Conservation (phyloP, 1,140 invertebrate genomes). For the Microplitis demolitor region DNA sequence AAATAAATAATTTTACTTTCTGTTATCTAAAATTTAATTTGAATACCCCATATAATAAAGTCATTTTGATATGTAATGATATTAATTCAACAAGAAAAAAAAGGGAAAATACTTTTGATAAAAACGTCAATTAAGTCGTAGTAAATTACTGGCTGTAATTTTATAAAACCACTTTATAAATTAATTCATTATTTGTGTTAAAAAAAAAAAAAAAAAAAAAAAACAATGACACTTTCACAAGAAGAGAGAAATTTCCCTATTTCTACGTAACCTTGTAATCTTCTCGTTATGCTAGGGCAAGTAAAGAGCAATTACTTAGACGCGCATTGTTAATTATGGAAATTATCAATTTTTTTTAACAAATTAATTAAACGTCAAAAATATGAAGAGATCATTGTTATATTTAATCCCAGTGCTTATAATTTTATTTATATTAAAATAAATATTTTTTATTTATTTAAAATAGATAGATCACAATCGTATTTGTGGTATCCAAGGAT, state of each 20-base stretch:
- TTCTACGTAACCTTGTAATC: slow-evolving; percentile 10
- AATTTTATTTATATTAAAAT: neutral
- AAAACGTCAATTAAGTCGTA: too few relatives aligned
- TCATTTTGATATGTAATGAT: too few relatives aligned
- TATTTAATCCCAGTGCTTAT: neutral
- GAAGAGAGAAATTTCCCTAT: slow-evolving; percentile 44
- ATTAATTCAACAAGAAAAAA: neutral
- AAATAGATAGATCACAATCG: slow-evolving; percentile 72
- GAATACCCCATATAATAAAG: too few relatives aligned
- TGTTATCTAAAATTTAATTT: too few relatives aligned
- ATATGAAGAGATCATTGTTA: too few relatives aligned
- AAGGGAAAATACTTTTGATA: slow-evolving; percentile 5
- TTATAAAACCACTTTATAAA: too few relatives aligned
- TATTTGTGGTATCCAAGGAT: slow-evolving; percentile 72
- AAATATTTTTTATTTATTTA: slow-evolving; percentile 12
- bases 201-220: too few relatives aligned
- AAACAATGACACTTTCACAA: slow-evolving; percentile 42
- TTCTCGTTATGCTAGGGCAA: slow-evolving; percentile 20
- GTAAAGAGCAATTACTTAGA: slow-evolving; percentile 29
- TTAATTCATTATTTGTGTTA: too few relatives aligned
- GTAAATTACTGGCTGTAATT: too few relatives aligned
- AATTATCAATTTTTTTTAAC: neutral
- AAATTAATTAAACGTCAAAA: neutral
- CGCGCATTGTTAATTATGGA: slow-evolving; percentile 32
- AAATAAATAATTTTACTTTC: too few relatives aligned